Evolutionary conservation across 2,888 invertebrate genomes (phyloP), one percentile per base, ranked within the genome.

Genomic region (Drosophila anomalipes): DNA sequence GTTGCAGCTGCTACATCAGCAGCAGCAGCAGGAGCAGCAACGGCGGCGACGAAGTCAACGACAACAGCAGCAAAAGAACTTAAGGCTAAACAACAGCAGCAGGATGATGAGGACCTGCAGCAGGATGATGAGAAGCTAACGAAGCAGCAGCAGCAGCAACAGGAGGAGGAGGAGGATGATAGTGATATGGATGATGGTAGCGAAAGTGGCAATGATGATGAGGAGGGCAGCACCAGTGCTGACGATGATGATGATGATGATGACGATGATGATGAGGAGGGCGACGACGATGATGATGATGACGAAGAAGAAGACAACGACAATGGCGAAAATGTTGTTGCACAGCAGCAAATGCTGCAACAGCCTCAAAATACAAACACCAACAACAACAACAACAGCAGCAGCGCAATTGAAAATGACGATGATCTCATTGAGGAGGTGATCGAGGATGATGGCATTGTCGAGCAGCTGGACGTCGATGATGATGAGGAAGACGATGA

Each of bases 111-210:
- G 14, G 22, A 12, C 35, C 35, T 35, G 5, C 58, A 28, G 51
- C 0, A 10, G n/a, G 41, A 49, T 32, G 51, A 60, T 64, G 44
- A 9, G 9, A 56, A 54, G 22, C 22, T 22, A 39, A 9, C 35
- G 14, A 44, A 54, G 14, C 28, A 59, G 39, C 19, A 28, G 33
- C 19, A 28, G 10, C 69, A 69, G 33, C 76, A 74, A 4, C 77
- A 64, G 19, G 71, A 79, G 3, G 78, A 62, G n/a, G 74, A 79
- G 26, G 73, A 68, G 7, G 74, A 76, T 4, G 81, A 82, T 2
- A 74, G 77, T 19, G 80, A 79, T n/a, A 79, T 76, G 30, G 81
- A 83, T 9, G 91, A 82, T 32, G 85, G 80, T n/a, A 81, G 75
- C 39, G 83, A 81, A 26, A 52, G 47, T 19, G 79, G 75, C 9